phyloP scores from a whole-genome alignment of 2,113 vertebrate genomes.

The Triplophysa siluroides region DNA sequence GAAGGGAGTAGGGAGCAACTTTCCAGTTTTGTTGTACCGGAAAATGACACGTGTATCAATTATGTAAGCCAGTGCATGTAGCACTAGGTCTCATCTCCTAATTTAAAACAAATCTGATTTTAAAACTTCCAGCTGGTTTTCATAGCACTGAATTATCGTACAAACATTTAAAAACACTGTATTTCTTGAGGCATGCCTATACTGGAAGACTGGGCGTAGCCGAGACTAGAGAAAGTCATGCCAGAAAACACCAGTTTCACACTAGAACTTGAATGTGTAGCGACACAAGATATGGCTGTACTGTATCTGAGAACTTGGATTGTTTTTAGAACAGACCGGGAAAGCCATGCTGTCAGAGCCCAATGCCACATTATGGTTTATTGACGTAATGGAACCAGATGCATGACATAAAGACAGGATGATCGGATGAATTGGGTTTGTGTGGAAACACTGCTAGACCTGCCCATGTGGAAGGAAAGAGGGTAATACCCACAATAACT shows the following conservation, averaged over 20 bases:
- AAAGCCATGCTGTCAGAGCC: background rate
- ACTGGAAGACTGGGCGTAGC: background rate
- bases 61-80: background rate
- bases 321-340: background rate
- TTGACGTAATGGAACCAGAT: conserved; percentile 18
- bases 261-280: background rate
- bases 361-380: background rate
- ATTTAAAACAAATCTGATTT: background rate
- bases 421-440: background rate
- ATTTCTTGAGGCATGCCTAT: background rate
- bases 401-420: conserved; percentile 13
- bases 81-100: background rate
- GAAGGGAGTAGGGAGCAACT: too few species aligned
- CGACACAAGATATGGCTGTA: background rate
- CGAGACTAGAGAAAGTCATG: background rate
- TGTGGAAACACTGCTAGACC: conserved; percentile 4
- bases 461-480: conserved; percentile 16
- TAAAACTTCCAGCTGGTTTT: background rate
- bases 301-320: background rate
- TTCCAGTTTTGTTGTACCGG: background rate
- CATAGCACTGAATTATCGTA: background rate
- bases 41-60: background rate
- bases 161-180: background rate
- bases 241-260: background rate
- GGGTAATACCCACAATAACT: conserved; percentile 26